A percentile compares a stretch with the other conserved stretches of the same genome.
Evolutionary conservation across 2,888 invertebrate species (phyloP).

Genomic region (Cyaniris semiargus): DNA sequence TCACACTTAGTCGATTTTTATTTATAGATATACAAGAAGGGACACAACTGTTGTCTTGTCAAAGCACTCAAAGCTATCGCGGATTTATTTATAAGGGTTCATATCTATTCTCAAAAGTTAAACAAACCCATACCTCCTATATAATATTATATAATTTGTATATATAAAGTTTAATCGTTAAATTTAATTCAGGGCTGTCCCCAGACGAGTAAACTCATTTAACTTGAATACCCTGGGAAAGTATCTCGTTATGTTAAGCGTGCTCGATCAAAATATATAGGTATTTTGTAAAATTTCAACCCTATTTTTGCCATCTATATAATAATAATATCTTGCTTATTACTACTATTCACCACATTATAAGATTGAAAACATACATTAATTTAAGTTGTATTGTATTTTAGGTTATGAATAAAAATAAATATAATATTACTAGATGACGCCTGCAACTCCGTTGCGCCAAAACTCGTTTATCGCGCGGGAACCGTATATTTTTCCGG

Average conservation of each 20-base stretch:
- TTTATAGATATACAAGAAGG: too few relatives aligned
- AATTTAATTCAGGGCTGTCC: constrained; percentile 30
- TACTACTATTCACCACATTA: too few relatives aligned
- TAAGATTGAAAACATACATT: not conserved
- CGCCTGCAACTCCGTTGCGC: too few relatives aligned
- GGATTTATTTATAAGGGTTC: not conserved
- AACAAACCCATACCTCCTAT: not conserved
- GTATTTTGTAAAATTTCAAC: not conserved
- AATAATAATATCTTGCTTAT: not conserved
- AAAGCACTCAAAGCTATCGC: not conserved
- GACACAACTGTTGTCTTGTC: too few relatives aligned
- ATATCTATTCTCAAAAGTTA: not conserved
- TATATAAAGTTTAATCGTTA: constrained; percentile 10
- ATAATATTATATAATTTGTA: not conserved
- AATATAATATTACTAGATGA: too few relatives aligned
- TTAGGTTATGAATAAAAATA: too few relatives aligned
- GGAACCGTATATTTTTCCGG: too few relatives aligned
- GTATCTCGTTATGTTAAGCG: constrained; percentile 10
- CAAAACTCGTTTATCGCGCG: too few relatives aligned
- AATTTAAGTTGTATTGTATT: too few relatives aligned
- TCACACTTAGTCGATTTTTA: too few relatives aligned
- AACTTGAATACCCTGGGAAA: constrained; percentile 15
- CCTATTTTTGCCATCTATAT: not conserved
- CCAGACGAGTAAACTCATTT: constrained; percentile 11
- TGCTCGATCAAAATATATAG: not conserved